A percentile compares a stretch with the other conserved stretches of the same genome.
These are phyloP conservation scores for Athalia circularis DNA, from an alignment of 2,888 invertebrate genomes.

Conservation along the genomic window DNA sequence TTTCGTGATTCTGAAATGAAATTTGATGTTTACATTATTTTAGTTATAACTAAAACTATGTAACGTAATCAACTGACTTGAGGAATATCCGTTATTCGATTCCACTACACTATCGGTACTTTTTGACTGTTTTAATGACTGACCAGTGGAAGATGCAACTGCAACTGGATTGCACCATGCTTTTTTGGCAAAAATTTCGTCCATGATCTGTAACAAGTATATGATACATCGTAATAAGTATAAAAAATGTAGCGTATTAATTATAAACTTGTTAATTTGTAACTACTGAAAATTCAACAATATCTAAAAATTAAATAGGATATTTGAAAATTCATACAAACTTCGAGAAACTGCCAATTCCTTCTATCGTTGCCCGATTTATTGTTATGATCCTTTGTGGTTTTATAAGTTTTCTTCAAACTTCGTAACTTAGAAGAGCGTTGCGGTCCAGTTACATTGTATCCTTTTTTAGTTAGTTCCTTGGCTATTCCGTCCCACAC, in stretches of 20 bases:
- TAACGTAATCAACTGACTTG: no score
- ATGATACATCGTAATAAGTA: no score
- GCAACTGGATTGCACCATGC: constrained; percentile 48
- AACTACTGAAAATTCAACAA: no score
- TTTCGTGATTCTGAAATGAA: constrained; percentile 28
- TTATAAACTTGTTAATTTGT: no score
- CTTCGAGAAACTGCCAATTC: constrained; percentile 44
- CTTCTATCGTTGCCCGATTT: constrained; percentile 46
- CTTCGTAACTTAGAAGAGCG: constrained; percentile 47
- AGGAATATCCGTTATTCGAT: no score
- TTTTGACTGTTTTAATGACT: no score
- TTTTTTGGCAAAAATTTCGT: constrained; percentile 49
- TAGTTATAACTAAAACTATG: background rate
- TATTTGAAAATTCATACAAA: no score
- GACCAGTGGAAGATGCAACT: constrained; percentile 48
- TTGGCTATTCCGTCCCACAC: background rate
- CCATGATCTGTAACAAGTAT: constrained; percentile 51
- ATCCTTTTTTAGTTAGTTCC: background rate
- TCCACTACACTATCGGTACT: no score
- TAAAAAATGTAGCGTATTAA: no score
- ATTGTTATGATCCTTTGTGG: constrained; percentile 49
- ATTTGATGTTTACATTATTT: constrained; percentile 14
- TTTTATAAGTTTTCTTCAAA: constrained; percentile 50
- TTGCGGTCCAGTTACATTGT: constrained; percentile 41
- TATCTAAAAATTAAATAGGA: no score